A percentile compares a stretch with the other conserved stretches of the same genome.
These are phyloP conservation scores for Axis porcinus DNA, from an alignment of 2,113 vertebrate species.

Conservation along the genomic window DNA sequence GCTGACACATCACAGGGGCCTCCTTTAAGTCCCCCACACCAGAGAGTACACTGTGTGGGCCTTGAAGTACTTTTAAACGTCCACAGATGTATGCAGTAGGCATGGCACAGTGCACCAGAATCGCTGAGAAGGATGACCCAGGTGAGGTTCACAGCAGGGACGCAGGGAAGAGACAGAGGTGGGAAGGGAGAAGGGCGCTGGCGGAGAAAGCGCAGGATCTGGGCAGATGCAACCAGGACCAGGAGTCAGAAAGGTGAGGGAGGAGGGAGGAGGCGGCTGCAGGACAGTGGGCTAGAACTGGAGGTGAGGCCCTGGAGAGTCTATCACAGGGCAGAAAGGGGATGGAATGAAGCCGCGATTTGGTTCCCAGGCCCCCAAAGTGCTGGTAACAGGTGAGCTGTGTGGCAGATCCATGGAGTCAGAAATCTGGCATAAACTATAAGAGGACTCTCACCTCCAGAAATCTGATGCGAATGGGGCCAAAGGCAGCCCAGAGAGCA, in stretches of 20 bases:
- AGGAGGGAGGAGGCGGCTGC: no score
- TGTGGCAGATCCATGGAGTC: neutral
- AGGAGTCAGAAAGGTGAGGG: no score
- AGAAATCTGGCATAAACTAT: neutral
- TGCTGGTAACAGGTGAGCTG: neutral
- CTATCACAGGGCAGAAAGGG: neutral
- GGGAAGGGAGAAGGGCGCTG: neutral
- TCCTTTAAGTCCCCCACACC: neutral
- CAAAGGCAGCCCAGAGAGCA: neutral
- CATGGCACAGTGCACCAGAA: neutral
- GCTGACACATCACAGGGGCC: neutral
- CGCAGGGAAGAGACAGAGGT: neutral
- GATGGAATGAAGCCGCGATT: accelerated
- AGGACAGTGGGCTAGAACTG: neutral
- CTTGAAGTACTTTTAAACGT: neutral
- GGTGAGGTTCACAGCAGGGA: neutral
- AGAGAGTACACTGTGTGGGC: neutral
- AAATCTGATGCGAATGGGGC: neutral
- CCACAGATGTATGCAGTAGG: neutral
- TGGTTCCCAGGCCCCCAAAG: neutral
- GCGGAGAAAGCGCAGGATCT: neutral
- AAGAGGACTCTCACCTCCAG: neutral
- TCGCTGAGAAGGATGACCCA: neutral
- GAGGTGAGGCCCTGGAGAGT: neutral
- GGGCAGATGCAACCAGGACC: neutral